Evolutionary conservation across 1,140 invertebrate species (phyloP).

Genomic region (Drosophila trapezifrons): DNA sequence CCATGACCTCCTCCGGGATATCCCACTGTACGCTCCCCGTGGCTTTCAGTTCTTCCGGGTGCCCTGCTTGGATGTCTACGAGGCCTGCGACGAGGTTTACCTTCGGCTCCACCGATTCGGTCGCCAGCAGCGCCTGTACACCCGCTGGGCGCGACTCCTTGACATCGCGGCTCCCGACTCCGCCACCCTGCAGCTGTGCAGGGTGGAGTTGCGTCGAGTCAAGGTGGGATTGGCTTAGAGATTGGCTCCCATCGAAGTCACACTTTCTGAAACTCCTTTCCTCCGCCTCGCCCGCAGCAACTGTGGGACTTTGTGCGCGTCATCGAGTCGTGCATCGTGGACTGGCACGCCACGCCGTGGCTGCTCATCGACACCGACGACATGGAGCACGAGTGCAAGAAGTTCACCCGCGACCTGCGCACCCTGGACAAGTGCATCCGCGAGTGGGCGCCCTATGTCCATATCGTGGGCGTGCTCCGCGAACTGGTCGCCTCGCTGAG

Average conservation of each 20-base stretch:
- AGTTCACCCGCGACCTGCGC: slow-evolving; percentile 91
- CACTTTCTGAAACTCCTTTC: background rate
- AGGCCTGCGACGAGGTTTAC: slow-evolving; percentile 88
- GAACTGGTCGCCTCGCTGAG: slow-evolving; percentile 91
- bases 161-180: slow-evolving; percentile 91
- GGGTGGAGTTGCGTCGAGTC: slow-evolving; percentile 87
- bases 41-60: slow-evolving; percentile 86
- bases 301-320: slow-evolving; percentile 94
- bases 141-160: slow-evolving; percentile 89
- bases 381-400: slow-evolving; percentile 95
- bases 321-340: slow-evolving; percentile 89
- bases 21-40: background rate
- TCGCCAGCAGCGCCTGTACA: slow-evolving; percentile 87
- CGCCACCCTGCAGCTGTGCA: slow-evolving; percentile 87
- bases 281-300: slow-evolving; percentile 84
- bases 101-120: slow-evolving; percentile 87
- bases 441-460: slow-evolving; percentile 89
- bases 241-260: too few species aligned
- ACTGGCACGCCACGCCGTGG: slow-evolving; percentile 94
- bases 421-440: slow-evolving; percentile 92
- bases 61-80: slow-evolving; percentile 88
- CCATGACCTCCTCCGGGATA: background rate
- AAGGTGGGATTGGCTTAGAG: slow-evolving; percentile 85
- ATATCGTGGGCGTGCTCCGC: slow-evolving; percentile 88
- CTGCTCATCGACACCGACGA: slow-evolving; percentile 93